A percentile compares a stretch with the other conserved stretches of the same genome.
Conservation (phyloP, 1,140 invertebrate genomes). For the Aplysia californica region DNA sequence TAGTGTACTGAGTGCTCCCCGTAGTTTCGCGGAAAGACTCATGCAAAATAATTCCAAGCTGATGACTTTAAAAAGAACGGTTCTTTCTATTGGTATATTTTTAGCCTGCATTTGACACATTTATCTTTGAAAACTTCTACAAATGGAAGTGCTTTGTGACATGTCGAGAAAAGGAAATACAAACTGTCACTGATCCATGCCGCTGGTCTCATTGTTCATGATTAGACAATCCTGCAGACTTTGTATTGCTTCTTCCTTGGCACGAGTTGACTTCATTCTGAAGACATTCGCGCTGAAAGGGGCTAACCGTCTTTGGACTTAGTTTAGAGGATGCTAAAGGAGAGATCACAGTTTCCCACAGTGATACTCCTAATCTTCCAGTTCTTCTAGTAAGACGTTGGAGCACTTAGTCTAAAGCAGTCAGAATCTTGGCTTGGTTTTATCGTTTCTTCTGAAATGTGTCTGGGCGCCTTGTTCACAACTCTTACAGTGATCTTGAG, state of each 20-base stretch:
- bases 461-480: too few relatives aligned
- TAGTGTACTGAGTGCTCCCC: too few relatives aligned
- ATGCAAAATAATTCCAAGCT: too few relatives aligned
- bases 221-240: not conserved
- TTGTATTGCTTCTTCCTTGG: not conserved
- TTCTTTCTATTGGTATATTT: too few relatives aligned
- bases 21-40: too few relatives aligned
- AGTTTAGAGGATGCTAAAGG: not conserved
- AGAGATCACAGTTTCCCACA: too few relatives aligned
- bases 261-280: not conserved
- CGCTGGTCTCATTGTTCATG: not conserved
- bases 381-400: not conserved
- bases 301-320: not conserved
- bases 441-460: too few relatives aligned
- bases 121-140: too few relatives aligned
- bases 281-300: too few relatives aligned
- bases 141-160: conserved; percentile 5
- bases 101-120: too few relatives aligned
- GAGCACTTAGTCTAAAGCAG: not conserved
- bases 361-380: not conserved
- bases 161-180: not conserved
- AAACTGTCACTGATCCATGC: not conserved
- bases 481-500: too few relatives aligned
- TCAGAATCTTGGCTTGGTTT: not conserved
- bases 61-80: too few relatives aligned